Evolutionary conservation across 2,797 vertebrate genomes (phyloP), one percentile per base, ranked within the genome.

Genomic region (Oreochromis mossambicus): DNA sequence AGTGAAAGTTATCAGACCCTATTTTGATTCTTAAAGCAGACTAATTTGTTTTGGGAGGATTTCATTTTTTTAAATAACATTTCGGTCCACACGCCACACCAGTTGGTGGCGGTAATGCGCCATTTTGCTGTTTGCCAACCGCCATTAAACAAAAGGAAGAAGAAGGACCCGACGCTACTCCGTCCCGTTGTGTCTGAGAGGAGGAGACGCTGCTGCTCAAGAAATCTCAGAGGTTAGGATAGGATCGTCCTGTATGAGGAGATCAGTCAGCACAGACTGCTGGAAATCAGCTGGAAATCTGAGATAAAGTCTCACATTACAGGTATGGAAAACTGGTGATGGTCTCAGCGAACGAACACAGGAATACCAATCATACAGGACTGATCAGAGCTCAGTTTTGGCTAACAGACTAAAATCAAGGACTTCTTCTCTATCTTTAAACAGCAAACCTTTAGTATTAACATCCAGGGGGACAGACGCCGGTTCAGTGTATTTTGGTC

Each of bases 1-100:
- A 34, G 0, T 58, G 55, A 58, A 58, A 3, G 55, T 32, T 58
- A 58, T 34, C 0, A 58, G 5, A 19, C 8, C 5, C 17, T 34
- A 61, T 61, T 61, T 61, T 61, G 29, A 19, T 61, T 61, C 29
- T 61, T 3, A 34, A 61, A 9, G 29, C 29, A 34, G 9, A 34
- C 3, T 34, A 0, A 0, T 61, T 34, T 0, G 29, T 4, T 19
- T 34, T 4, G 17, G 3, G 58, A 61, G 58, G 58, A 34, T 61
- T 61, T 12, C 3, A 0, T 34, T 24, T 36, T 58, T 58, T 3
- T 0, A 8, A 19, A 61, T 12, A 36, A 36, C 58, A 19, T 4
- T 61, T 19, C 3, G 4, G 32, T 61, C 1, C 1, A 63, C 58
- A 36, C 32, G n/a, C 58, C 32, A 1, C 10, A 36, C 58, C 58